Evolutionary conservation across 2,888 invertebrate species (phyloP), one percentile per base, ranked within the genome.

Genomic region (Metallyticus violacea): DNA sequence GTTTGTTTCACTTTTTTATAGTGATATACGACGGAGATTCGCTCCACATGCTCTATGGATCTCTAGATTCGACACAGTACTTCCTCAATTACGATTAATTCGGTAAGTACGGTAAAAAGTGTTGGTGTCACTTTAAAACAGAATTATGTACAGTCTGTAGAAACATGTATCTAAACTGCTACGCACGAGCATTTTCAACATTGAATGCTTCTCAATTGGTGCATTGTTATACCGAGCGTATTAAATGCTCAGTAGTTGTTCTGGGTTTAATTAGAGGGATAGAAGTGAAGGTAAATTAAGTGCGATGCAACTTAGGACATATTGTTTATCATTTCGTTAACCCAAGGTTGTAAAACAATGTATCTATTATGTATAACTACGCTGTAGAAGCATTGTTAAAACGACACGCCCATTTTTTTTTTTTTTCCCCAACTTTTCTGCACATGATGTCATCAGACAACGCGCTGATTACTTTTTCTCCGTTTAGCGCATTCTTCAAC

Each of bases 21-120:
- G 83, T 83, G 83, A 77, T 26, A 83, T 82, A 83, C 83, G 83
- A 83, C 83, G 28, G 83, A 77, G 77, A 83, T 83, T 77, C 28
- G 26, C 77, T 26, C 28, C n/a, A n/a, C 76, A 29, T 83, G 29
- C 26, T 26, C n/a, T 6, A 77, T 28, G 27, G 25, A 62, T 40
- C 40, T 26, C 77, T 62, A 77, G 83, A 83, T 83, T 83, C 83
- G 83, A 83, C 76, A 62, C 40, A 4, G 40, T 77, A 77, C 76
- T 7, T 77, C 27, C 29, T 26, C 6, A 7, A 83, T 77, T 83
- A 83, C 83, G 83, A 83, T 77, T 77, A 22, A 83, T 77, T 77
- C 77, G 83, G 83, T 83, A 25, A 83, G 83, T 83, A 15, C 40
- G 22, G 15, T 62, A 62, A 62, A 62, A 62, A 62, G 40, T 62